Evolutionary conservation across 2,797 vertebrate species (phyloP), one percentile per base, ranked within the genome.

Genomic region (Chlorospingus semifuscus): DNA sequence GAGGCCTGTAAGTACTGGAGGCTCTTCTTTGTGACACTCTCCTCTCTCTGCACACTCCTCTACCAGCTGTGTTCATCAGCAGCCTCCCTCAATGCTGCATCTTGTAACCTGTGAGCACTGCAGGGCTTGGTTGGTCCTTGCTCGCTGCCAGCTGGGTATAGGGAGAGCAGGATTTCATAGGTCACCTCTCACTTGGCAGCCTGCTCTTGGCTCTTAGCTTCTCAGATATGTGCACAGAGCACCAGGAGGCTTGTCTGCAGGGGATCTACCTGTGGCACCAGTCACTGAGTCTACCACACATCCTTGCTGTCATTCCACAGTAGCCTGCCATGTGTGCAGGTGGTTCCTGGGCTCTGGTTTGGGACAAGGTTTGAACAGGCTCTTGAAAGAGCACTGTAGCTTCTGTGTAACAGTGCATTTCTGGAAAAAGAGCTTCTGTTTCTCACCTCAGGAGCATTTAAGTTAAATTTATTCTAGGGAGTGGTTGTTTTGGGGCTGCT

Each of bases 1-100:
- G 98, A 95, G 98, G 98, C 95, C 96, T 98, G 98, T 98, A 88
- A 98, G 98, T 98, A 61, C 24, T 66, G 36, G n/a, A 74, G 32
- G 50, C 29, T 91, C 64, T 79, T 66, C 46, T 44, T 87, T 32
- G 52, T 70, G 41, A 34, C 9, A 12, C 5, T 1, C 41, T 50
- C 21, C 37, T 71, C 56, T 83, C 53, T 55, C 32, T 23, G 9
- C 32, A 55, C 21, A 7, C 53, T 55, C 53, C 13, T 55, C 21
- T 23, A 11, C 36, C n/a, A 65, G 49, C 41, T 77, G 14, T 63
- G 9, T 24, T 23, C 41, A n/a, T 36, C 37, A 46, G 17, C 68
- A 71, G 41, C 77, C 30, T 91, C 79, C 20, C 72, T 30, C 61
- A 16, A 8, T 49, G 27, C 44, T 80, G 41, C 23, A 9, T 37